These are phyloP conservation scores for Yasuhikotakia modesta DNA, from an alignment of 2,797 vertebrate genomes.

Conservation along the genomic window DNA sequence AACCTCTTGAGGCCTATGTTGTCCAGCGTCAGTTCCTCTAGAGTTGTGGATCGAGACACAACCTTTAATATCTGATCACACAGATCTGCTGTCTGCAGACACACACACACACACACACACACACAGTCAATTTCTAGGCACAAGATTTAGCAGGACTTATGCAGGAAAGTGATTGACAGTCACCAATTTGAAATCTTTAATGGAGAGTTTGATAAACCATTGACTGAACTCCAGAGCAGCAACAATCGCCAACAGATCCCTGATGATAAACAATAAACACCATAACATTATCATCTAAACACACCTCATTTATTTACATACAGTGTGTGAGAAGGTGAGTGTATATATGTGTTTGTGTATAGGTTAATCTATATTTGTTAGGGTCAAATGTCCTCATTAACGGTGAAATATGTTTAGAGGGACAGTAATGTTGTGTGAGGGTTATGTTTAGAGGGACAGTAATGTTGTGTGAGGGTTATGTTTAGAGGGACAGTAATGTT, in stretches of 20 bases:
- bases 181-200: slow-evolving; percentile 93
- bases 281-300: background rate
- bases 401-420: too few species aligned
- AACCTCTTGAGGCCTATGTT: slow-evolving; percentile 91
- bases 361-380: too few species aligned
- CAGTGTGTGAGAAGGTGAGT: background rate
- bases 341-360: background rate
- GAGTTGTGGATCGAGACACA: slow-evolving; percentile 83
- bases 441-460: too few species aligned
- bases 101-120: background rate
- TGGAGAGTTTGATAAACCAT: slow-evolving; percentile 94
- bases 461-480: too few species aligned
- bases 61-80: slow-evolving; percentile 91
- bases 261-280: slow-evolving; percentile 61
- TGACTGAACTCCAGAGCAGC: slow-evolving; percentile 92
- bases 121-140: background rate
- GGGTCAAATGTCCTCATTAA: too few species aligned
- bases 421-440: too few species aligned
- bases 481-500: too few species aligned
- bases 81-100: slow-evolving; percentile 84
- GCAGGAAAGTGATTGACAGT: background rate
- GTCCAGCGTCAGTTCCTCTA: slow-evolving; percentile 92
- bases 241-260: slow-evolving; percentile 92
- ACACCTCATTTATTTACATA: background rate
- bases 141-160: background rate